Evolutionary conservation across 2,888 invertebrate species (phyloP), one percentile per base, ranked within the genome.

Genomic region (Nymphalis c-album): DNA sequence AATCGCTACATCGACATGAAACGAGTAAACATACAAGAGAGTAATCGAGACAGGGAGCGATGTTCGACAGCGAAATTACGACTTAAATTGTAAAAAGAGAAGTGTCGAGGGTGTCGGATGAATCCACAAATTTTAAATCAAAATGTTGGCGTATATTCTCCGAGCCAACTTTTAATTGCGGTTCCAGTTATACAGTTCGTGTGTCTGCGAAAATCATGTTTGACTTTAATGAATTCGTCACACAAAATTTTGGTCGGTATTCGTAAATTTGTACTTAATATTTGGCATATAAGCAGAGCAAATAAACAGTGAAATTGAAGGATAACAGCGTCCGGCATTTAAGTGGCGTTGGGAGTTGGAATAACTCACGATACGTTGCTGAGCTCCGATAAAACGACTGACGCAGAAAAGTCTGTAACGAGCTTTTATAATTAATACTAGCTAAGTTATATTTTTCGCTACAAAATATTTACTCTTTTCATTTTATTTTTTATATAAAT

Each of bases 81-180:
- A 59, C 67, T 67, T 73, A 71, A 67, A 63, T 60, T 55, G 63
- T 60, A 71, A 74, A 73, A 72, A 70, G 68, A 64, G 61, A 51
- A 55, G 48, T 58, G 62, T 45, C 58, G 64, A 51, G 59, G 57
- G 50, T 59, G 69, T 58, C 62, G 51, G 60, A 55, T 66, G 62
- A 72, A 82, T 80, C 84, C 83, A 77, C 83, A 77, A 89, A 90
- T 85, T 90, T 86, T 88, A 86, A 87, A 90, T 90, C 87, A 88
- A 87, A 90, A 87, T 84, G 85, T 87, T 85, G 78, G 82, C 85
- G 82, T 85, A 85, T 87, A 87, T 85, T 80, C 84, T 80, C 84
- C 77, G 78, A 81, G 79, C 78, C 81, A 90, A 91, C 88, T 90
- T 91, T 91, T 91, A 90, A 91, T 91, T 91, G 89, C 87, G 86